These are phyloP conservation scores for Chiloscyllium punctatum DNA, from an alignment of 2,797 vertebrate genomes.

Conservation along the genomic window DNA sequence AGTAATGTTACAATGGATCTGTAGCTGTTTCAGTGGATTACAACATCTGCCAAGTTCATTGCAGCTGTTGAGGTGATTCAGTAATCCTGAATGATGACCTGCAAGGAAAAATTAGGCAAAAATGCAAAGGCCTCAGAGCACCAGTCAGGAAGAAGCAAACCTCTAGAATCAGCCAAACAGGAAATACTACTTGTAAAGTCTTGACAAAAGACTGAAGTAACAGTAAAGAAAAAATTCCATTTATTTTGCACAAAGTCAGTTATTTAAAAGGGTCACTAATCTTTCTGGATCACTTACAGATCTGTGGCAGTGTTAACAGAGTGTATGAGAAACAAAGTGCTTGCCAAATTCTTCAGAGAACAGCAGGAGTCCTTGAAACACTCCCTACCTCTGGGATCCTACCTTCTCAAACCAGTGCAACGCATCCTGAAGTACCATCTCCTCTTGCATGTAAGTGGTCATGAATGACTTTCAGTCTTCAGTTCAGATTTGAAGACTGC, in stretches of 20 bases:
- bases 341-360: conserved; percentile 92
- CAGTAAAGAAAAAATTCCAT: not conserved
- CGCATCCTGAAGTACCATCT: conserved; percentile 98
- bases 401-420: conserved; percentile 96
- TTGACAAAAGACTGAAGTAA: not conserved
- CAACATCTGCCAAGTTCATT: not conserved
- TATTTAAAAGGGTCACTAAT: not conserved
- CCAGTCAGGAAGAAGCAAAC: not conserved
- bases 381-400: conserved; percentile 90
- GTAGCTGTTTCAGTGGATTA: not conserved
- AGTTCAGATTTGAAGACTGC: not conserved
- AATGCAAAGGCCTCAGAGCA: not conserved
- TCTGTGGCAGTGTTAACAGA: conserved; percentile 91
- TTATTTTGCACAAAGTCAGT: not conserved
- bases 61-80: not conserved
- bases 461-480: not conserved
- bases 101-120: not conserved
- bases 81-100: not conserved
- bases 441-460: conserved; percentile 77
- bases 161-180: not conserved
- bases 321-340: conserved; percentile 89
- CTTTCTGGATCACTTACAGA: conserved; percentile 55
- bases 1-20: not conserved
- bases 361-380: conserved; percentile 86
- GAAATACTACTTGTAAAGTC: not conserved